Conservation (phyloP, 2,113 vertebrate genomes). For the Microtus oregoni region DNA sequence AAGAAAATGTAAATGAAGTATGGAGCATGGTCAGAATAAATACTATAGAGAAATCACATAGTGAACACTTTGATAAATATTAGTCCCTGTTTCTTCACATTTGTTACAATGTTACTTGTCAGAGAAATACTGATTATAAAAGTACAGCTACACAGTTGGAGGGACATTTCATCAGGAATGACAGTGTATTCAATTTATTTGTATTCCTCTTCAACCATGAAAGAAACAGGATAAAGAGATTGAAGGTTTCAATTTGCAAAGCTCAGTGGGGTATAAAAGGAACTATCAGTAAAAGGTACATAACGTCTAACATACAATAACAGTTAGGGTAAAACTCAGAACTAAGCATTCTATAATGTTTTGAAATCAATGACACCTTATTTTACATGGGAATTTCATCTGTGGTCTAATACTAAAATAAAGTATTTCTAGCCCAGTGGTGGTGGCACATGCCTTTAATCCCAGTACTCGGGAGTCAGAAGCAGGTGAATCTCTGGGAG, state of each 20-base stretch:
- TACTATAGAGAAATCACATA: neutral
- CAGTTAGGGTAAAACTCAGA: neutral
- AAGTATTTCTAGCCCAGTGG: neutral
- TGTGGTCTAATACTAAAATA: neutral
- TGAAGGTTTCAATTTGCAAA: conserved; percentile 45
- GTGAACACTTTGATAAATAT: neutral
- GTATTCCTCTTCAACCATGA: neutral
- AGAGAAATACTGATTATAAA: conserved; percentile 42
- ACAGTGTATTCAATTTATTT: neutral
- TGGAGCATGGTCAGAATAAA: neutral
- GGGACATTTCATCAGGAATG: neutral
- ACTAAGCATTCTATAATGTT: neutral
- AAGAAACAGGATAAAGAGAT: neutral
- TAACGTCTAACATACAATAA: neutral
- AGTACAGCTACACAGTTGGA: neutral
- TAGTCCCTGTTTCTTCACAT: neutral
- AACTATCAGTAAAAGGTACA: neutral
- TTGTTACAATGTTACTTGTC: conserved; percentile 34
- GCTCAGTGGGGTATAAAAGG: neutral
- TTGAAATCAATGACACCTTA: neutral
- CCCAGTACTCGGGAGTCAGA: too few relatives aligned
- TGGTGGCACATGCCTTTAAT: too few relatives aligned
- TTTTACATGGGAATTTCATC: neutral
- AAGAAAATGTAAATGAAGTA: neutral
- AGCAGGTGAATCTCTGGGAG: too few relatives aligned